These are phyloP conservation scores for Rissa tridactyla DNA, from an alignment of 2,113 vertebrate species.

Conservation along the genomic window DNA sequence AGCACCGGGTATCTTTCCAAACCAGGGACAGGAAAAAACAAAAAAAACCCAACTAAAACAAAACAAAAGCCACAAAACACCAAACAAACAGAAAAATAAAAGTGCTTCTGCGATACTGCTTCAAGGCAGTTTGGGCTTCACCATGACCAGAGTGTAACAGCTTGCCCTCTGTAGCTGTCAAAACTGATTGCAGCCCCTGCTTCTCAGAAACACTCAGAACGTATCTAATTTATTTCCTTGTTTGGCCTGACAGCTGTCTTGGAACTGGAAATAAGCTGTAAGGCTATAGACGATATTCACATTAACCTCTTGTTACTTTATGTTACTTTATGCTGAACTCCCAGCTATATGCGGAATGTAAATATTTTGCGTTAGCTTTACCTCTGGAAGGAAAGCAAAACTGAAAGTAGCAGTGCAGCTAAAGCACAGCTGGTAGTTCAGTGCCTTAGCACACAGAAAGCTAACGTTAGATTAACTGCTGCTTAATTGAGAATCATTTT, in stretches of 20 bases:
- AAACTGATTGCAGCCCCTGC: neutral
- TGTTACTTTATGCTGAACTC: neutral
- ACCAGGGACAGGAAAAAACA: neutral
- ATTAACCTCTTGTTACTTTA: neutral
- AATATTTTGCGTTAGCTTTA: neutral
- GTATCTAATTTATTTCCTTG: neutral
- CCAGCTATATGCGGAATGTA: neutral
- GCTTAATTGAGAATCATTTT: constrained; percentile 11
- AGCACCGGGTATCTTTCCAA: neutral
- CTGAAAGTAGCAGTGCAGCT: neutral
- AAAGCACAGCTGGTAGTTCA: neutral
- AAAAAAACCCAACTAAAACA: neutral
- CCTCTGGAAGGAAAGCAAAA: constrained; percentile 25
- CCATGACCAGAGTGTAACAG: neutral
- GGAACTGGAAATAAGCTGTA: neutral
- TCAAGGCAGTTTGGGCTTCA: neutral
- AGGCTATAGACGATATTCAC: neutral
- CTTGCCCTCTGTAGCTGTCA: neutral
- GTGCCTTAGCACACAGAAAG: neutral
- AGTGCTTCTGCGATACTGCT: neutral
- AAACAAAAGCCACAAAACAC: neutral
- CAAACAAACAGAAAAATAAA: neutral
- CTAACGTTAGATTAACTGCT: neutral
- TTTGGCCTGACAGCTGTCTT: neutral
- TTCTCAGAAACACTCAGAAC: neutral